phyloP scores from a whole-genome alignment of 2,888 invertebrate genomes.

The Amphipoea lucens region DNA sequence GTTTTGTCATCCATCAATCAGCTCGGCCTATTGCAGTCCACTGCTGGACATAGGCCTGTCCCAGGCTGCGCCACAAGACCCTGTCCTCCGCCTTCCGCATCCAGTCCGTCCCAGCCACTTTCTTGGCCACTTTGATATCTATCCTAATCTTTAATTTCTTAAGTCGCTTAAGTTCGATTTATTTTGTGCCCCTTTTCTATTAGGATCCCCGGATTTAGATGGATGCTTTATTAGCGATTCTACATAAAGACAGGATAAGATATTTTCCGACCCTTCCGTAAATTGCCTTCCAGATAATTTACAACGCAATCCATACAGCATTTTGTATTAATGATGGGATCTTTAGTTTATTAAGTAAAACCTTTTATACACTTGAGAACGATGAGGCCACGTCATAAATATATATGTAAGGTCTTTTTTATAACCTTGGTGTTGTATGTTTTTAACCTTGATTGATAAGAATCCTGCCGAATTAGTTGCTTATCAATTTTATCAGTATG shows the following conservation, averaged over 20 bases:
- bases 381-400: constrained; percentile 15
- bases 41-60: no score
- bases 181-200: neutral
- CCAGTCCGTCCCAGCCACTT: no score
- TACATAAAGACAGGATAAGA: neutral
- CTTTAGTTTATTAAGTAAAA: neutral
- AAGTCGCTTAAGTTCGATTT: neutral
- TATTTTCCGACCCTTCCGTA: constrained; percentile 1
- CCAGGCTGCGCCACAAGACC: no score
- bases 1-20: neutral
- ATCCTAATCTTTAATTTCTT: no score
- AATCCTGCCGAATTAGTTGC: constrained; percentile 33
- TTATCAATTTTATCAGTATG: constrained; percentile 43
- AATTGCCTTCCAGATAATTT: constrained; percentile 28
- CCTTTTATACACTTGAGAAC: constrained; percentile 10
- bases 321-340: neutral
- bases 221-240: constrained; percentile 10
- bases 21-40: no score
- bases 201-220: neutral
- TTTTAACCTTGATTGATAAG: constrained; percentile 53
- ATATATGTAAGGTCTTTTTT: constrained; percentile 16
- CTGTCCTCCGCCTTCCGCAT: no score
- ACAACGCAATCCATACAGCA: constrained; percentile 5
- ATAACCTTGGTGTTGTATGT: constrained; percentile 32
- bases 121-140: no score